Conservation (phyloP, 1,140 invertebrate species). For the Drosophila quadrilineata region DNA sequence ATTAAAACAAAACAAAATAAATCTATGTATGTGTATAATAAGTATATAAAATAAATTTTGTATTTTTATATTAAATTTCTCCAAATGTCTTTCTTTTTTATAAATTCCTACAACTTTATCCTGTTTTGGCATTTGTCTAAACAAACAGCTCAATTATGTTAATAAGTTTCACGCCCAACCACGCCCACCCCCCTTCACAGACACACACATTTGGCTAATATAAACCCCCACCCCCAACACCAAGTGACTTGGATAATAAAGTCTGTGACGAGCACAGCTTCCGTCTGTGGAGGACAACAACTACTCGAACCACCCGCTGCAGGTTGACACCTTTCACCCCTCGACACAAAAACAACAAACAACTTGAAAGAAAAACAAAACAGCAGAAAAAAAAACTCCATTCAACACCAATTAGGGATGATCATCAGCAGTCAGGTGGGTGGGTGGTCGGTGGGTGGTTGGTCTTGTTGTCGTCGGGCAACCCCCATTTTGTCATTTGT, state of each 20-base stretch:
- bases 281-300: not conserved
- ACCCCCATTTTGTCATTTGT: constrained; percentile 69
- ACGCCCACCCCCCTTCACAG: too few species aligned
- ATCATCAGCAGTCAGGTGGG: constrained; percentile 48
- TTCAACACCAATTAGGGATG: constrained; percentile 81
- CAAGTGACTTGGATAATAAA: constrained; percentile 14
- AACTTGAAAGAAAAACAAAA: too few species aligned
- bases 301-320: constrained; percentile 33
- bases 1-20: too few species aligned
- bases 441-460: constrained; percentile 28
- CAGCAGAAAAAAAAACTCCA: constrained; percentile 53
- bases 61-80: too few species aligned
- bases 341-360: not conserved
- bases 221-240: not conserved
- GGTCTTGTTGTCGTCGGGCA: constrained; percentile 54
- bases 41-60: too few species aligned
- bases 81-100: too few species aligned
- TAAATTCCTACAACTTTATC: constrained; percentile 12
- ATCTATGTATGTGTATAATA: too few species aligned
- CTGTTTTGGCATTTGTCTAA: constrained; percentile 13
- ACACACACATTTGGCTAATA: constrained; percentile 51
- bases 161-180: constrained; percentile 73
- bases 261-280: constrained; percentile 43
- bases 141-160: constrained; percentile 77
- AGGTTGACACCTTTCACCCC: constrained; percentile 70